These are phyloP conservation scores for Euschistus heros DNA, from an alignment of 1,140 invertebrate species.

Conservation along the genomic window DNA sequence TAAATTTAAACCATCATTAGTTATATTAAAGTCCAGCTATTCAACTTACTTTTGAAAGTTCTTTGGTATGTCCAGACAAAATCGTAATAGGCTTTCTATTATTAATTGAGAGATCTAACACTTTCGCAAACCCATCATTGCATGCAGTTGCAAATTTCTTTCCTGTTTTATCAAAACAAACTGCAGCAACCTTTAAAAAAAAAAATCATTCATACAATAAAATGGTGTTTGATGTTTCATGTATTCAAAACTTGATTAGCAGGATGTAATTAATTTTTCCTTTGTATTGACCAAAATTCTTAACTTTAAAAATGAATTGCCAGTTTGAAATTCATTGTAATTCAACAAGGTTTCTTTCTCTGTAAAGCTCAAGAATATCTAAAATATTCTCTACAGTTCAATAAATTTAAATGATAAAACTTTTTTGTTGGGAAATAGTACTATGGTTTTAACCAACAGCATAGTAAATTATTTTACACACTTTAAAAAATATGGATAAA, in stretches of 20 bases:
- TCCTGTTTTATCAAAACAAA: conserved; percentile 60
- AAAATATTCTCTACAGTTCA: too few relatives aligned
- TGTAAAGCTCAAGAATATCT: too few relatives aligned
- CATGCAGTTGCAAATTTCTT: conserved; percentile 58
- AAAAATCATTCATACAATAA: background rate
- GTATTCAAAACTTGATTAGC: conserved; percentile 7
- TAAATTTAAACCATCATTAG: background rate
- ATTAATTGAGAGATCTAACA: conserved; percentile 48
- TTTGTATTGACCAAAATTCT: too few relatives aligned
- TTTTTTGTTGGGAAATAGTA: too few relatives aligned
- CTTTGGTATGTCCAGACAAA: conserved; percentile 58
- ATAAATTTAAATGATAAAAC: too few relatives aligned
- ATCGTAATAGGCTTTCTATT: conserved; percentile 48
- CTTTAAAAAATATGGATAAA: too few relatives aligned
- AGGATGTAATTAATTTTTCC: too few relatives aligned
- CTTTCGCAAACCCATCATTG: conserved; percentile 54
- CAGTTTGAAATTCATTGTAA: too few relatives aligned
- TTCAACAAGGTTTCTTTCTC: too few relatives aligned
- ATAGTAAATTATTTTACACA: too few relatives aligned
- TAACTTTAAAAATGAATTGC: too few relatives aligned
- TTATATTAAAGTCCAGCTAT: background rate
- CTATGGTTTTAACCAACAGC: too few relatives aligned
- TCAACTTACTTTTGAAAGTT: conserved; percentile 58
- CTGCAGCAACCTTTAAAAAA: conserved; percentile 48
- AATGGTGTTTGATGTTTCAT: background rate